Evolutionary conservation across 92 coral and sea anemone genomes (phyloP).

Genomic region (Palythoa heliodiscus): DNA sequence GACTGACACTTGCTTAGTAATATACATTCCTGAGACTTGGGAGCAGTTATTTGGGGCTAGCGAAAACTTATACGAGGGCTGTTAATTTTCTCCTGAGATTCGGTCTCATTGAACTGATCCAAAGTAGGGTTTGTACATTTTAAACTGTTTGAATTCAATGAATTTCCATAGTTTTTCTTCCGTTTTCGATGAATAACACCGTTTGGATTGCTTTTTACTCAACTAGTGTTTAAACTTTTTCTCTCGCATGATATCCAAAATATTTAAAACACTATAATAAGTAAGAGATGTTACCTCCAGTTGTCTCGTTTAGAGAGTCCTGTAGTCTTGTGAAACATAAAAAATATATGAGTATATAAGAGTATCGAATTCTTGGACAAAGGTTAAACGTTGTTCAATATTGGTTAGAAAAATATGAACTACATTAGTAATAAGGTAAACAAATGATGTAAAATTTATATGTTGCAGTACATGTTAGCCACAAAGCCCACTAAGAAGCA

Average conservation of each 20-base stretch:
- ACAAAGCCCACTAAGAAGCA: too few relatives aligned
- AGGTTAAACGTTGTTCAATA: too few relatives aligned
- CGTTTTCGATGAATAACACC: not conserved
- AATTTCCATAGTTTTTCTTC: not conserved
- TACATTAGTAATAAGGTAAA: too few relatives aligned
- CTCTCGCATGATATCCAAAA: not conserved
- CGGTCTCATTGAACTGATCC: not conserved
- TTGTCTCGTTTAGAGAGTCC: not conserved
- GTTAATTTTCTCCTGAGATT: not conserved
- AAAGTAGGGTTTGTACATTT: not conserved
- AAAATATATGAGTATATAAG: too few relatives aligned
- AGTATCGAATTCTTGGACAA: too few relatives aligned
- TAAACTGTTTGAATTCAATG: not conserved
- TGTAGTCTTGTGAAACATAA: not conserved
- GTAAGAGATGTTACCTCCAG: too few relatives aligned
- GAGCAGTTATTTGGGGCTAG: not conserved
- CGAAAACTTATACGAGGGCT: not conserved
- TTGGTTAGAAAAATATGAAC: too few relatives aligned
- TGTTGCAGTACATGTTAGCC: too few relatives aligned
- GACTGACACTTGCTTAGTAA: not conserved
- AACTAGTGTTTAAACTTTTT: not conserved
- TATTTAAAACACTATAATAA: too few relatives aligned
- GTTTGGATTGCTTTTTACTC: not conserved
- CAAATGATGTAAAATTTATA: too few relatives aligned
- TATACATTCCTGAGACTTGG: not conserved